Evolutionary conservation across 2,797 vertebrate species (phyloP).

Genomic region (Anguilla anguilla): DNA sequence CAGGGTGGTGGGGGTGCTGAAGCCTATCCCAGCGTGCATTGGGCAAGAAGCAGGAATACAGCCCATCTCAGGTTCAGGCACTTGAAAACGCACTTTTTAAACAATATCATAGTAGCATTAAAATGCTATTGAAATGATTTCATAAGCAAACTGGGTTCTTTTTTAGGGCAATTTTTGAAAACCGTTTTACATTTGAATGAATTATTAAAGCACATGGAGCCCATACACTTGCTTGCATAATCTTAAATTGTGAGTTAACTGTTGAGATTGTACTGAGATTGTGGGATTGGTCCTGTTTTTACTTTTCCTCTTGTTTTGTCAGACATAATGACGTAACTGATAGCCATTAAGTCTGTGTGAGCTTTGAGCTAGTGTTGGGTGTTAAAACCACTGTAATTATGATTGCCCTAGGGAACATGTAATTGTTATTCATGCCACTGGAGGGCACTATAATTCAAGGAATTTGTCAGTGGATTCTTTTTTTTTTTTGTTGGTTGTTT

Average conservation of each 20-base stretch:
- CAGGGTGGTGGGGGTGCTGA: too few species aligned
- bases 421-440: constrained; percentile 13
- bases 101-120: background rate
- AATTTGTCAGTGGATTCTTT: background rate
- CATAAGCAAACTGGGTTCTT: background rate
- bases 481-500: background rate
- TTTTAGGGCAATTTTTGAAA: background rate
- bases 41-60: too few species aligned
- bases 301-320: background rate
- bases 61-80: background rate
- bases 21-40: too few species aligned
- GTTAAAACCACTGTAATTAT: background rate
- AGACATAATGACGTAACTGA: background rate
- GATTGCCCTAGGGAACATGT: background rate
- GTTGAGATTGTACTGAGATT: background rate
- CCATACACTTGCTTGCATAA: background rate
- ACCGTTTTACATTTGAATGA: background rate
- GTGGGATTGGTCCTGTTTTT: background rate
- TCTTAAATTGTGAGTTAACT: background rate
- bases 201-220: background rate
- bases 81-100: background rate
- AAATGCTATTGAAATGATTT: background rate
- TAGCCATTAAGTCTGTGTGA: background rate
- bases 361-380: background rate
- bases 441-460: constrained; percentile 20